Base-by-base conservation (phyloP, 2,113 vertebrate genomes). In the Mandrillus leucophaeus region DNA sequence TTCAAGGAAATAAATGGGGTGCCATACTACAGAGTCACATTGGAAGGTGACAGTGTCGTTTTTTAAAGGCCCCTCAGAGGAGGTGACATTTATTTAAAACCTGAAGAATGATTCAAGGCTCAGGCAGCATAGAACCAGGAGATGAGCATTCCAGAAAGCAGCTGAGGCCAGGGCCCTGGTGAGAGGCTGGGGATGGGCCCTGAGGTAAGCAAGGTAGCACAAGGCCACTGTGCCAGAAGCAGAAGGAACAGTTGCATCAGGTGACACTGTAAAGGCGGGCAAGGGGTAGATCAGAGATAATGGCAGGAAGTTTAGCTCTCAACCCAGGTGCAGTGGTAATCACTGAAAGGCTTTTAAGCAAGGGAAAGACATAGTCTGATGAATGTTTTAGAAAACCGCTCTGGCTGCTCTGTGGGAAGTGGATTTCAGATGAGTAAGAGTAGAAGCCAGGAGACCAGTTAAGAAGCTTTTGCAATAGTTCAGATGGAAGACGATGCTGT, bases 21-120 rank as follows among this genome's bases (percentile, higher is more conserved):
- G 25, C 22, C 0, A 0, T 57, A 66, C 45, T n/a, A n/a, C 48
- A 66, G 38, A 55, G 8, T 70, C 61, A 45, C 3, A 0, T 66
- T 6, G 20, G 75, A 45, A 43, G 22, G 64, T 50, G 50, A 80
- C 45, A 40, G 1, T 73, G 45, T 13, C 64, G 64, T 27, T 80
- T 78, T 66, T 40, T 27, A 55, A 64, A 70, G 78, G 66, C 81
- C 50, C 50, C 68, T 87, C 52, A 2, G 45, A 45, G 32, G 30
- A 32, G 5, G 30, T 45, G 5, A 16, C 52, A 18, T 80, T 86
- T 57, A 43, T 17, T 52, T 84, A 85, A 81, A 72, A 59, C 4
- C 10, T 27, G 22, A 75, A 92, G 76, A 38, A n/a, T 48, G 45
- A 45, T 14, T 66, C 22, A 4, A 4, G 72, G 45, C 30, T 45